Evolutionary conservation across 2,113 vertebrate species (phyloP).

Genomic region (Amblyornis subalaris): DNA sequence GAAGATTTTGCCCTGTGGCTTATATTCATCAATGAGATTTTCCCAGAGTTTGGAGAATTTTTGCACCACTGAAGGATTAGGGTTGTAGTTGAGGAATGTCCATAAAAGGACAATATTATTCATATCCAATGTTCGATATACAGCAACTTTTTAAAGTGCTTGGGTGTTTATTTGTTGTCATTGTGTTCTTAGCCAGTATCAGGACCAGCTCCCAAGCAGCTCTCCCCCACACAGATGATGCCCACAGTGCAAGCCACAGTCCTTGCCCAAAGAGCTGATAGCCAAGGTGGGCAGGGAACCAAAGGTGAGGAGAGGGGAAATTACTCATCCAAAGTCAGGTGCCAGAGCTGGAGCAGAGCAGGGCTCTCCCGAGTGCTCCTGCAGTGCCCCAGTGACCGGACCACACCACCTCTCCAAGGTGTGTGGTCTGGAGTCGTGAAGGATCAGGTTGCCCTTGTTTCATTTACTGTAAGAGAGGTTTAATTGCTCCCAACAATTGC

Average conservation of each 20-base stretch:
- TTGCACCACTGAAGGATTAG: not conserved
- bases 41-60: not conserved
- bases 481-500: slow-evolving; percentile 41
- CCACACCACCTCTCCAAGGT: slow-evolving; percentile 12
- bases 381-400: not conserved
- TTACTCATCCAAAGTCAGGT: not conserved
- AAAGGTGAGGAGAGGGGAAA: not conserved
- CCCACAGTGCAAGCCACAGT: not conserved
- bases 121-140: not conserved
- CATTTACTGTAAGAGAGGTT: slow-evolving; percentile 37
- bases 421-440: not conserved
- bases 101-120: not conserved
- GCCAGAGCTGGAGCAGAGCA: not conserved
- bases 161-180: not conserved
- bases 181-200: not conserved
- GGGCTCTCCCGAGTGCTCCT: not conserved
- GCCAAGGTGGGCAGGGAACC: not conserved
- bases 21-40: not conserved
- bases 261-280: not conserved
- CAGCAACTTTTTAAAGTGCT: not conserved
- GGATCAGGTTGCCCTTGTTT: slow-evolving; percentile 36
- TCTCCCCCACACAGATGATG: fast-evolving
- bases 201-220: not conserved
- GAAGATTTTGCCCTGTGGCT: not conserved
- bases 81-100: not conserved